These are phyloP conservation scores for Blastobasis lacticolella DNA, from an alignment of 2,888 invertebrate species.

Conservation along the genomic window DNA sequence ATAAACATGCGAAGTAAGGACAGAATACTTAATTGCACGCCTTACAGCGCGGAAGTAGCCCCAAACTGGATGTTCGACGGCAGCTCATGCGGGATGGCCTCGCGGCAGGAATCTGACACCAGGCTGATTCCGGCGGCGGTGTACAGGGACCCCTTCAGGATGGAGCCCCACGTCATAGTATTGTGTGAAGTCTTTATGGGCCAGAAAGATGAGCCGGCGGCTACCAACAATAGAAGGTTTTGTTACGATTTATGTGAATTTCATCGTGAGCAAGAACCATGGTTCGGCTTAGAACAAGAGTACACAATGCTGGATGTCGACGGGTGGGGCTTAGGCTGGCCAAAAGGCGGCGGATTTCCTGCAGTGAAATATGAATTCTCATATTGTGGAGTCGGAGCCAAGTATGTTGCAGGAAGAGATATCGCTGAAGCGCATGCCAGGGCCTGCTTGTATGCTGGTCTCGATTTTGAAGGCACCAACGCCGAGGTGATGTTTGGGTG, in stretches of 20 bases:
- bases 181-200: constrained; percentile 87
- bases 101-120: constrained; percentile 89
- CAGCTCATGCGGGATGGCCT: constrained; percentile 90
- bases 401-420: constrained; percentile 94
- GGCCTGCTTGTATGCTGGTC: constrained; percentile 93
- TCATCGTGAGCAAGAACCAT: constrained; percentile 81
- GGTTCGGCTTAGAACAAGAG: constrained; percentile 96
- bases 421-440: constrained; percentile 88
- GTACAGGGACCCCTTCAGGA: constrained; percentile 92
- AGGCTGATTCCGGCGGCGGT: constrained; percentile 90
- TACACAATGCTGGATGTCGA: constrained; percentile 91
- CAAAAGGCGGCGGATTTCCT: constrained; percentile 92
- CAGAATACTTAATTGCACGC: constrained; percentile 77
- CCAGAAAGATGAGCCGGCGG: constrained; percentile 81
- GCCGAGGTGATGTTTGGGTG: constrained; percentile 98
- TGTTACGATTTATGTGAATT: constrained; percentile 82
- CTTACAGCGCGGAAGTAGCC: constrained; percentile 65
- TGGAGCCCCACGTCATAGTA: constrained; percentile 90
- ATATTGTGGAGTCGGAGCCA: constrained; percentile 97
- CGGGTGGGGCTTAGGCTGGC: constrained; percentile 94
- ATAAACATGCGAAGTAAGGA: constrained; percentile 81
- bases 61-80: constrained; percentile 95
- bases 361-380: constrained; percentile 88
- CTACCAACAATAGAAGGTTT: constrained; percentile 80
- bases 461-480: constrained; percentile 94